Evolutionary conservation across 2,113 vertebrate genomes (phyloP), one percentile per base, ranked within the genome.

Genomic region (Nyctereutes procyonoides): DNA sequence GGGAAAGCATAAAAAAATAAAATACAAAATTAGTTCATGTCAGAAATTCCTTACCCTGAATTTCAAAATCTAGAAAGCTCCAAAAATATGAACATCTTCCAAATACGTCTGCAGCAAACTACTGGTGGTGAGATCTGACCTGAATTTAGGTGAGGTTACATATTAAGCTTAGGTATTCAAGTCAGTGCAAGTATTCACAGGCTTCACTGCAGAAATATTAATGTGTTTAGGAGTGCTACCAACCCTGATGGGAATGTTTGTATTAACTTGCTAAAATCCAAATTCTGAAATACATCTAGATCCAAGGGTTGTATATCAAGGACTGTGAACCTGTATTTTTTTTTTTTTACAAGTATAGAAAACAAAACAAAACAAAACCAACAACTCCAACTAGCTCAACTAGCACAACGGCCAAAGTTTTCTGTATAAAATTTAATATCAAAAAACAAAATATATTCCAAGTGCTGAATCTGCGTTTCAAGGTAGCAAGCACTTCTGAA

Each of bases 401-500:
- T 93, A 60, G 87, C 30, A 84, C 14, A 32, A 94, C 80, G 13
- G n/a, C 56, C n/a, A 63, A 82, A n/a, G 80, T 48, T 89, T 88
- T 85, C n/a, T 92, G 32, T 55, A 8, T 65, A 85, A 32, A 67
- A 73, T 97, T 89, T 55, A 95, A 58, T 32, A 76, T 17, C 85
- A 2, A 24, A 69, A 89, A 82, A 13, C 60, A 79, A 84, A 74
- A 92, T 48, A 93, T 35, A 53, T 58, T 84, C 38, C 86, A 94
- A 87, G 26, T 81, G 32, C 74, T 63, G 22, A 90, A 53, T 56
- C 15, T 88, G 26, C 67, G 16, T 67, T 80, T 82, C 51, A 82
- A 89, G 24, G 30, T 11, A 95, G 65, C 35, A 90, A 74, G 38
- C 16, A 22, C 32, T 58, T 77, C 65, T 73, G n/a, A 38, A 90